A percentile compares a stretch with the other conserved stretches of the same genome.
phyloP scores from a whole-genome alignment of 1,140 invertebrate species.

The Saccostrea echinata region DNA sequence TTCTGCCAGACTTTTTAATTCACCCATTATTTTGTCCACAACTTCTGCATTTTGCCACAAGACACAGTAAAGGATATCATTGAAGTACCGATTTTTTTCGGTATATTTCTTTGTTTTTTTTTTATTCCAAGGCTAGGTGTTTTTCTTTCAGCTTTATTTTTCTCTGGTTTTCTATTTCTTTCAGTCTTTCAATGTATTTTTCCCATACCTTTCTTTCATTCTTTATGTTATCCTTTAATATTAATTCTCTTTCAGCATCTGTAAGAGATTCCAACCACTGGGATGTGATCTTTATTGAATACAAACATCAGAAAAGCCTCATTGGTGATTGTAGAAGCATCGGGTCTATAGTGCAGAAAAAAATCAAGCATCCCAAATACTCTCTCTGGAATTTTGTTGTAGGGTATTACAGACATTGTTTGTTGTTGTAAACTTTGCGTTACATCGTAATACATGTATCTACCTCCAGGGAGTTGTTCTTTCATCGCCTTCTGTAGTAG shows the following conservation, averaged over 20 bases:
- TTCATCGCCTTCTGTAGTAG: constrained; percentile 6
- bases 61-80: constrained; percentile 36
- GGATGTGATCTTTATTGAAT: constrained; percentile 49
- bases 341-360: constrained; percentile 38
- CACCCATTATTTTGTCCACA: background rate
- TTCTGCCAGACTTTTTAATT: background rate
- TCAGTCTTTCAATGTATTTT: constrained; percentile 47
- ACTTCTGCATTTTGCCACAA: constrained; percentile 23
- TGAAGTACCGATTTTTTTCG: background rate
- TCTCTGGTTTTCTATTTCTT: constrained; percentile 45
- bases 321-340: constrained; percentile 44
- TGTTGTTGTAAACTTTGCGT: background rate
- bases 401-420: constrained; percentile 19
- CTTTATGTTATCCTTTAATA: constrained; percentile 34
- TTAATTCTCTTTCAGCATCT: background rate
- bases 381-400: constrained; percentile 48
- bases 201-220: constrained; percentile 36
- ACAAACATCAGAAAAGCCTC: constrained; percentile 44
- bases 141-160: background rate
- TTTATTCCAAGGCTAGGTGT: background rate
- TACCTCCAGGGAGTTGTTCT: constrained; percentile 46
- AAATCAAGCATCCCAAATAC: constrained; percentile 41
- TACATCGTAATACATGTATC: constrained; percentile 25
- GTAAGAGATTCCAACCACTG: constrained; percentile 39
- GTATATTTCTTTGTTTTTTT: background rate